These are phyloP conservation scores for Bothrops jararaca DNA, from an alignment of 2,113 vertebrate species.

Conservation along the genomic window DNA sequence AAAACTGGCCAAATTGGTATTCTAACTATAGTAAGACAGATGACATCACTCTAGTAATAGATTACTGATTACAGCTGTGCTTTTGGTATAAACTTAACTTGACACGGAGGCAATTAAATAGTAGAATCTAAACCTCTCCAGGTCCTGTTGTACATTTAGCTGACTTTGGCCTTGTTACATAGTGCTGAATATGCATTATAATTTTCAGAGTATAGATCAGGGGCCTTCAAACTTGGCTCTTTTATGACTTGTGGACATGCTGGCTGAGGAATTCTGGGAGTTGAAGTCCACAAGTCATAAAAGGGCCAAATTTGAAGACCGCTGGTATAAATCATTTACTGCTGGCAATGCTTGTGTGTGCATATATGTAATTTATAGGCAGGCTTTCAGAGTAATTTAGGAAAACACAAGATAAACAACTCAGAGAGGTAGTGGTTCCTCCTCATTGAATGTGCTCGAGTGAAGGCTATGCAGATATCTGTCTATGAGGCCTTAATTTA, in stretches of 20 bases:
- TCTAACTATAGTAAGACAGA: neutral
- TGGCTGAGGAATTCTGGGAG: too few species aligned
- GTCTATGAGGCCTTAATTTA: neutral
- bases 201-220: neutral
- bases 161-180: neutral
- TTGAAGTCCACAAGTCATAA: too few species aligned
- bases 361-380: neutral
- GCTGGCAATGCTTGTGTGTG: neutral
- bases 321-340: neutral
- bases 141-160: neutral
- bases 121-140: neutral
- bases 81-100: neutral
- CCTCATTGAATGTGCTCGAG: neutral
- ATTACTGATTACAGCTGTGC: neutral
- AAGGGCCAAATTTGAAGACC: too few species aligned
- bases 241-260: too few species aligned
- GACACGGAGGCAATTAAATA: neutral
- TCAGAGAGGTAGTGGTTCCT: neutral
- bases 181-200: neutral
- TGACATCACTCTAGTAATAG: neutral
- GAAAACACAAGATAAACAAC: neutral
- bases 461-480: neutral
- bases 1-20: neutral
- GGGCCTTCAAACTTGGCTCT: too few species aligned
- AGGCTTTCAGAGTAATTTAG: neutral